Evolutionary conservation across 2,113 vertebrate genomes (phyloP), one percentile per base, ranked within the genome.

Genomic region (Pipa parva): DNA sequence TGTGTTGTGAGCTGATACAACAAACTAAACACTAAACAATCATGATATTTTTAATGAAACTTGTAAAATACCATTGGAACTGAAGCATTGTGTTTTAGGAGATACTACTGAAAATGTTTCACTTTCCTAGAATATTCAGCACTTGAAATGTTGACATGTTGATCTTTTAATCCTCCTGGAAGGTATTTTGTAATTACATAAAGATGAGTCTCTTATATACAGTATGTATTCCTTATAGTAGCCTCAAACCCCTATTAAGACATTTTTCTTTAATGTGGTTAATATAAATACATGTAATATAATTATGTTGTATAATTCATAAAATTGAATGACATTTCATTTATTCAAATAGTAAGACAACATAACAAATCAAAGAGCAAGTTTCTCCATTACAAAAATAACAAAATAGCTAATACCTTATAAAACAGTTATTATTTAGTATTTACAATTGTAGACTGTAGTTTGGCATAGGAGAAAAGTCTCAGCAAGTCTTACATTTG

Each of bases 361-460:
- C 18, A 58, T 18, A 12, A 56, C 27, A n/a, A 28, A 58, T 36
- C 18, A 18, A 33, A 57, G n/a, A 21, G 7, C 21, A 36, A 20
- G 9, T 3, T 36, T 58, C n/a, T 58, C 29, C 20, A 58, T 36
- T 58, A 58, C 55, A 58, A 58, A 58, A 29, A 29, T 58, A 58
- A 58, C 55, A 58, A 58, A 58, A 58, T 22, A 20, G 29, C 28
- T 58, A 58, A 58, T 33, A 58, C 29, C 9, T 33, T 58, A 58
- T 58, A 58, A 58, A 58, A 58, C 29, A 11, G 55, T 29, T n/a
- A 28, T 29, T 25, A 7, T 12, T 58, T 2, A 22, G 15, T 58
- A 36, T 58, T 58, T 58, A 58, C 55, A 33, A 18, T 36, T 58
- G 28, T 58, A 51, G 28, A 21, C 13, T 36, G 55, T 58, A 58